Base-by-base conservation (phyloP, 2,888 invertebrate genomes). In the Pheosia gnoma region DNA sequence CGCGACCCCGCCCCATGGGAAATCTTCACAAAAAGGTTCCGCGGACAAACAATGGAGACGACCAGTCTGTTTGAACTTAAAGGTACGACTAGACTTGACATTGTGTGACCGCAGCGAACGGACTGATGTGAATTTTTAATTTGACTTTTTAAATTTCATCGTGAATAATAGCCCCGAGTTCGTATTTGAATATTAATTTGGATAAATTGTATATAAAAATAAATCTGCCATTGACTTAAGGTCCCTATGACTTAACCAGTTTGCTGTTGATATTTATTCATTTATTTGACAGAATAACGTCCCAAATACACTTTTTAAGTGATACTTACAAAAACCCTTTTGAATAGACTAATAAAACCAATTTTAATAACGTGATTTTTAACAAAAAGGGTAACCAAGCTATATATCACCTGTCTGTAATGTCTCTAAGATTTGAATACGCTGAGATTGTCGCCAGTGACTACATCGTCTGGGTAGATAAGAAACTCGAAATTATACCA, bases 11-110 rank as follows among this genome's bases (percentile, higher is more conserved):
- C 78, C 91, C 81, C 90, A 63, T 67, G 91, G 90, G 92, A 92
- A 92, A 92, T 92, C 87, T 90, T 78, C 79, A 83, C 85, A 86
- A 89, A 90, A 90, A 90, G 90, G 88, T 88, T 87, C 78, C 81
- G 77, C 74, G 80, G 78, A 81, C 86, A 88, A 90, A 90, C 89
- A 89, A 88, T 84, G 79, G 78, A 80, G 81, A 68, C 72, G 77
- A 73, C 76, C 76, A 74, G 78, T 72, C 80, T 84, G 80, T 83
- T 87, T 85, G 82, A 82, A 81, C 81, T 79, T 79, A 80, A 75
- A 71, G 67, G 72, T 60, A 67, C 64, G 59, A 55, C 60, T 68
- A 78, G 72, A 75, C 55, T 65, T 56, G 63, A 65, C 52, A 63
- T 36, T 41, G 52, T 25, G 58, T 52, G 49, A 55, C 56, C 47